Evolutionary conservation across 2,113 vertebrate species (phyloP).

Genomic region (Notiomystis cincta): DNA sequence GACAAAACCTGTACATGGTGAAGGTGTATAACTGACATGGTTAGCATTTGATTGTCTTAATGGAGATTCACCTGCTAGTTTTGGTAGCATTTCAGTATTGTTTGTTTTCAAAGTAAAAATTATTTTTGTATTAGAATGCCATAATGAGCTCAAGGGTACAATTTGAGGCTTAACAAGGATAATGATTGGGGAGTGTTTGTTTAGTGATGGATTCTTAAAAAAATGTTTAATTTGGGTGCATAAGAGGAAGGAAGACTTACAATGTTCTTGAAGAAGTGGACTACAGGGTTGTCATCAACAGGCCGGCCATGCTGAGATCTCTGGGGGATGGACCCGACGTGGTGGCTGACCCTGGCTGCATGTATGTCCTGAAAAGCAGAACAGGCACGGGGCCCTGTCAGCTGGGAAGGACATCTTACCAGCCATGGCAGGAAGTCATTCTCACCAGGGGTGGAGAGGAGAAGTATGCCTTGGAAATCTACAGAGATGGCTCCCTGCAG

Average conservation of each 20-base stretch:
- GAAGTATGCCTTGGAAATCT: not conserved
- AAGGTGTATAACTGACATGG: not conserved
- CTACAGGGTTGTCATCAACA: constrained; percentile 88
- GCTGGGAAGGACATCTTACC: not conserved
- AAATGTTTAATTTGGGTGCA: not conserved
- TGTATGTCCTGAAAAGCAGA: constrained; percentile 75
- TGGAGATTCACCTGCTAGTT: not conserved
- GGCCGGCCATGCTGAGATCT: constrained; percentile 86
- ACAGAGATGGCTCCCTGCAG: not conserved
- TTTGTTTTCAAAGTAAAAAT: not conserved
- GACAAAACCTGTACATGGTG: not conserved
- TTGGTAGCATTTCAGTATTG: not conserved
- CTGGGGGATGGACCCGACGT: constrained; percentile 82
- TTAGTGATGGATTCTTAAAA: not conserved
- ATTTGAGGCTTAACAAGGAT: not conserved
- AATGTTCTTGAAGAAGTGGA: constrained; percentile 96
- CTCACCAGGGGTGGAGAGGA: not conserved
- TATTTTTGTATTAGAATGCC: not conserved
- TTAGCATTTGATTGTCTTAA: not conserved
- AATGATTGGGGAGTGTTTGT: not conserved
- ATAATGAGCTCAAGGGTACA: not conserved
- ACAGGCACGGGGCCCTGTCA: not conserved
- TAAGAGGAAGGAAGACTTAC: constrained; percentile 73
- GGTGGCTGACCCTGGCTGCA: constrained; percentile 71
- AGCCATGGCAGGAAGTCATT: not conserved